Evolutionary conservation across 2,888 invertebrate species (phyloP).

Genomic region (Agapetus fuscipes): DNA sequence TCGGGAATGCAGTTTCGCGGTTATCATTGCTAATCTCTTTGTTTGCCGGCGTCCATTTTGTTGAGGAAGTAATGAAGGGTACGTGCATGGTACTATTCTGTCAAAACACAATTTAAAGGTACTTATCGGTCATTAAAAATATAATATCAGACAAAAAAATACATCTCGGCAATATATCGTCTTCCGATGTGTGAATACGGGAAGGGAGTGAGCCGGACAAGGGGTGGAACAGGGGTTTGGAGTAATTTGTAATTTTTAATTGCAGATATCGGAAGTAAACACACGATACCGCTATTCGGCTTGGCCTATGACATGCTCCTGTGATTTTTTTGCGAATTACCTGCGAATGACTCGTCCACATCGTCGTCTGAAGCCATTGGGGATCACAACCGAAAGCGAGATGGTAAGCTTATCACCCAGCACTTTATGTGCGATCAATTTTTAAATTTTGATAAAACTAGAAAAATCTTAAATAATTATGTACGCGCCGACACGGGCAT

Average conservation of each 20-base stretch:
- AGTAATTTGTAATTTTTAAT: slow-evolving; percentile 39
- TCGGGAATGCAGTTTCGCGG: slow-evolving; percentile 33
- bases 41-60: slow-evolving; percentile 71
- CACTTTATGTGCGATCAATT: background rate
- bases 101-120: slow-evolving; percentile 31
- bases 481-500: slow-evolving; percentile 15
- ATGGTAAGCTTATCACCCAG: background rate
- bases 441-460: slow-evolving; percentile 12
- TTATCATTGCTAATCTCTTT: slow-evolving; percentile 60
- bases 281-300: slow-evolving; percentile 51
- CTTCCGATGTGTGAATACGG: background rate
- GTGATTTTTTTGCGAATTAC: slow-evolving; percentile 50
- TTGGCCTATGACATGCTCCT: slow-evolving; percentile 47
- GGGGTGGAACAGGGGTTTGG: slow-evolving; percentile 11
- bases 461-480: slow-evolving; percentile 14
- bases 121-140: slow-evolving; percentile 17
- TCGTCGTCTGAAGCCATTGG: slow-evolving; percentile 81
- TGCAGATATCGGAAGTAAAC: slow-evolving; percentile 48
- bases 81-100: slow-evolving; percentile 55
- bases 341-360: slow-evolving; percentile 78
- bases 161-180: background rate
- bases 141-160: slow-evolving; percentile 8
- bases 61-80: slow-evolving; percentile 59
- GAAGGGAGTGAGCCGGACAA: background rate
- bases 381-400: slow-evolving; percentile 17